Percentiles rank a stretch among this genome's conserved stretches.
These are phyloP conservation scores for Choreutis nemorana DNA, from an alignment of 2,888 invertebrate genomes.

Conservation along the genomic window DNA sequence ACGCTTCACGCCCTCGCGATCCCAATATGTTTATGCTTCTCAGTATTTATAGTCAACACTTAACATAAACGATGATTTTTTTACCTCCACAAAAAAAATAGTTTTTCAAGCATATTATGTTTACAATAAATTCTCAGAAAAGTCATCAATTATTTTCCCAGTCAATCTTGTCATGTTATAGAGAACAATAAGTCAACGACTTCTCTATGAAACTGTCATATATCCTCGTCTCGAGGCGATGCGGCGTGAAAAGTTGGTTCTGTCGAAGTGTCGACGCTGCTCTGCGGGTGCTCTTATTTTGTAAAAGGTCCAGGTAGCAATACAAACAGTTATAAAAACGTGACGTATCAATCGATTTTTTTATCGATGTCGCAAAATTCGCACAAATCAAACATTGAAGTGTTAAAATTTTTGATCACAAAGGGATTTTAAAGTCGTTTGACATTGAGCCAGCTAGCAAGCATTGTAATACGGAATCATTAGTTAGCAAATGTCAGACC, in stretches of 20 bases:
- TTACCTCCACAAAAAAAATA: conserved; percentile 2
- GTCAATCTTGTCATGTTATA: conserved; percentile 27
- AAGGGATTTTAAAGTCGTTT: conserved; percentile 40
- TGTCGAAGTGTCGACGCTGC: conserved; percentile 31
- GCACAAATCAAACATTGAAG: conserved; percentile 64
- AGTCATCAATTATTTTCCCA: conserved; percentile 31
- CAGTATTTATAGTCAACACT: background rate
- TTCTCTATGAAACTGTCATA: conserved; percentile 38
- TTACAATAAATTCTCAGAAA: conserved; percentile 26
- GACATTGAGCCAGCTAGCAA: conserved; percentile 33
- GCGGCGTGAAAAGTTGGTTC: conserved; percentile 23
- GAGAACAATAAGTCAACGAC: conserved; percentile 46
- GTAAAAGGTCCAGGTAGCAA: conserved; percentile 54
- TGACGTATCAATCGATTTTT: conserved; percentile 59
- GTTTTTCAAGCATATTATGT: too few species aligned
- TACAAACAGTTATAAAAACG: conserved; percentile 60
- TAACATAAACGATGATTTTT: too few species aligned
- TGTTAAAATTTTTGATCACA: conserved; percentile 56
- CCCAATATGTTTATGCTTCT: conserved; percentile 6
- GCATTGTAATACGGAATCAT: conserved; percentile 49
- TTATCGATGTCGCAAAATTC: conserved; percentile 49
- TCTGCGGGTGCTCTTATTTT: conserved; percentile 32
- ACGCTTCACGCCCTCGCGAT: conserved; percentile 40
- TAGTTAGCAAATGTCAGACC: conserved; percentile 53
- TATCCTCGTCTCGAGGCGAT: conserved; percentile 26